Evolutionary conservation across 2,113 vertebrate genomes (phyloP).

Genomic region (Herpailurus yagouaroundi): DNA sequence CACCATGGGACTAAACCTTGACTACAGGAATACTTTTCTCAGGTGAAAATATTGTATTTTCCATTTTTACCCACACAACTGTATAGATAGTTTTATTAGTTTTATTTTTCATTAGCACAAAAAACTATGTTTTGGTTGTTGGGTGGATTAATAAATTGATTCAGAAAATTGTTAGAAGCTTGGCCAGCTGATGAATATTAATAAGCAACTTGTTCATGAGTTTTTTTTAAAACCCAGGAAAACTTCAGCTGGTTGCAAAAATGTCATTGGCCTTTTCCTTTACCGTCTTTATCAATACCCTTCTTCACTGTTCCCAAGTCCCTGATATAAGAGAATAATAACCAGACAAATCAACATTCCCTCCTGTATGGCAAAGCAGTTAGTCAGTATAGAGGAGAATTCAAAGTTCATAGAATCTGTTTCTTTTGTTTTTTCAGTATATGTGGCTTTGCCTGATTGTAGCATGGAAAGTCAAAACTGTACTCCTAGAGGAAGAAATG

Average conservation of each 20-base stretch:
- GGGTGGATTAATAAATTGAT: not conserved
- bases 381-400: not conserved
- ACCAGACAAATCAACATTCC: not conserved
- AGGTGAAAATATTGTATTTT: not conserved
- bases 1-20: not conserved
- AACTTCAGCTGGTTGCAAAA: constrained; percentile 33
- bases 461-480: not conserved
- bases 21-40: not conserved
- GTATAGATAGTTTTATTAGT: not conserved
- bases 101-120: not conserved
- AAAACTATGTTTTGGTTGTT: not conserved
- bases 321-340: not conserved
- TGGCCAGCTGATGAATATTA: not conserved
- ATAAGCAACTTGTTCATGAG: not conserved
- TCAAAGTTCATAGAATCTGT: not conserved
- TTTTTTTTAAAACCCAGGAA: not conserved
- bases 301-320: not conserved
- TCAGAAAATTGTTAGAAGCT: not conserved
- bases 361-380: not conserved
- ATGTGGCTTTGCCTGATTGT: not conserved
- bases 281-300: not conserved
- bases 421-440: not conserved
- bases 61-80: not conserved
- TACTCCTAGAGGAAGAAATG: not conserved
- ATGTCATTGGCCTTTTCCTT: not conserved